phyloP scores from a whole-genome alignment of 2,888 invertebrate genomes.

The Gasteruption jaculator region DNA sequence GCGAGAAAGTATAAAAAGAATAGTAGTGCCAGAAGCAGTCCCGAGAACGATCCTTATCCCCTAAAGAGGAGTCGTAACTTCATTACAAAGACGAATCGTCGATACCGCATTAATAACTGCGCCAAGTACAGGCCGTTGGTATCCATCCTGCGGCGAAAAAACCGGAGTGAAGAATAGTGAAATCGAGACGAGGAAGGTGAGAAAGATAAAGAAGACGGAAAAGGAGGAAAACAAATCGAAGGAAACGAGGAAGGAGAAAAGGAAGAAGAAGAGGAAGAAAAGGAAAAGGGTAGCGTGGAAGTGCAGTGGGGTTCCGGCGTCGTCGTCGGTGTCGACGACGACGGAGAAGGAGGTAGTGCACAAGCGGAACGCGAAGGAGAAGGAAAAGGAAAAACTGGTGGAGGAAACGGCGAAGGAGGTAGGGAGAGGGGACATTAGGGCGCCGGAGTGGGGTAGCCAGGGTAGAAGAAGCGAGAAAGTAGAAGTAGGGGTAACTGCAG shows the following conservation, averaged over 20 bases:
- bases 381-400: conserved; percentile 29
- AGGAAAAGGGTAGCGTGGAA: conserved; percentile 37
- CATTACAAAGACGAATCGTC: conserved; percentile 38
- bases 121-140: conserved; percentile 43
- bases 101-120: conserved; percentile 37
- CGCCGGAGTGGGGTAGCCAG: conserved; percentile 24
- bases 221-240: conserved; percentile 16
- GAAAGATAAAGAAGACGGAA: conserved; percentile 11
- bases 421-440: conserved; percentile 27
- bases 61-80: conserved; percentile 36
- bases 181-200: conserved; percentile 25
- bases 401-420: conserved; percentile 32
- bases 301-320: conserved; percentile 55
- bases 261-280: background rate
- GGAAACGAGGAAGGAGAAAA: conserved; percentile 24
- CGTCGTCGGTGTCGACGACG: conserved; percentile 55
- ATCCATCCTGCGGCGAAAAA: conserved; percentile 45
- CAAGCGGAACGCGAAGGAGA: conserved; percentile 52
- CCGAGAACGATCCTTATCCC: conserved; percentile 35
- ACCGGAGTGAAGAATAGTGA: conserved; percentile 46
- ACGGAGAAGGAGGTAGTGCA: conserved; percentile 55
- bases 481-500: conserved; percentile 28
- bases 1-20: conserved; percentile 26
- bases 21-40: conserved; percentile 29
- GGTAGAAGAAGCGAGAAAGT: conserved; percentile 30